Base-by-base conservation (phyloP, 2,113 vertebrate species). In the Melanerpes aurifrons region DNA sequence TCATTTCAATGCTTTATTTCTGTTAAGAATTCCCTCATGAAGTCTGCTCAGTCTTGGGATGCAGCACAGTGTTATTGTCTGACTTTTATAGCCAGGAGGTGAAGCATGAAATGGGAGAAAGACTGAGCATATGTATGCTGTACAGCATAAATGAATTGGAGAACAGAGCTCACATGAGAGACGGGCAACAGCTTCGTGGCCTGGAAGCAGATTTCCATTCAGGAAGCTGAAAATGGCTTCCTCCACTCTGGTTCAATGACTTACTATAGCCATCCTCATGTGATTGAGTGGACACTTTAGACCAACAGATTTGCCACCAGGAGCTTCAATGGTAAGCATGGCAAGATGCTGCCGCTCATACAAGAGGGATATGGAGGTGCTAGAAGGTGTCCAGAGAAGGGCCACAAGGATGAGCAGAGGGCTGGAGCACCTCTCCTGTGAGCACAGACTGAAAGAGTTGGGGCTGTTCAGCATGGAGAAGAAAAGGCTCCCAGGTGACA, bases 1-100 rank as follows among this genome's bases (percentile, higher is more conserved):
- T 81, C 58, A 82, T 78, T 90, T 89, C 84, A 32, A 82, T 12
- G 43, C 79, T 77, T 92, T 85, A 70, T 63, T 94, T 94, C 35
- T 43, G 71, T 50, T 74, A 53, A 85, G 64, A 89, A 87, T 35
- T 87, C 78, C 78, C 73, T 85, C 6, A 1, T 56, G 47, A 85
- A 73, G 75, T 13, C 78, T 73, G 71, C 56, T 87, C 32, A 80
- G 47, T 29, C 64, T 77, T 10, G 1, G 35, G 68, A 68, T 87
- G 64, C 43, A 87, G 50, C n/a, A 17, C 35, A 16, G 64, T 11
- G 3, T 43, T 53, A 21, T 18, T 2, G 20, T 21, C 63, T 19
- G 40, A 28, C 87, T 91, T 85, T 67, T 47, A 66, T 48, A 86
- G 73, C 21, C 1, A 20, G 79, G 50, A 89, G 75, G 59, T 94